Base-by-base conservation (phyloP, 23 tunicate genomes). In the Ciona savignyi region DNA sequence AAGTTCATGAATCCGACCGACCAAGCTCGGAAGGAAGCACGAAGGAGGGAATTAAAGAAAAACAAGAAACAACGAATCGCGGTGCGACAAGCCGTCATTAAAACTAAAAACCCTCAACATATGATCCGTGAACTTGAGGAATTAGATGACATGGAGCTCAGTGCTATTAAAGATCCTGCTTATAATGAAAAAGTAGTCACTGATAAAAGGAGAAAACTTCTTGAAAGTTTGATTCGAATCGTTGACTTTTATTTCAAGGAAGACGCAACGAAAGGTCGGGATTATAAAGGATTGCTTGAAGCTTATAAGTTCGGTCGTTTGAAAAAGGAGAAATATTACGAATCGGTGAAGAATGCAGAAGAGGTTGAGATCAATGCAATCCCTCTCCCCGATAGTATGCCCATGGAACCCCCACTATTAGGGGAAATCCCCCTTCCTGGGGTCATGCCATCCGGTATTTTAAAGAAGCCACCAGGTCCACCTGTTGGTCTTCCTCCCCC, bases 1-100 rank as follows among this genome's bases (percentile, higher is more conserved):
- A 94, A 94, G 82, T 94, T 81, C 66, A 94, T 94, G 99, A 94
- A 94, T 65, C 99, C 99, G 24, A 94, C 99, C 0, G 99, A 94
- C 61, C 99, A 94, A 72, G 99, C 99, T 22, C 66, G 99, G 1
- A 94, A 94, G 62, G 99, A 94, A 66, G 99, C 93, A 15, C 67
- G 99, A 32, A 72, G 87, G 15, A 62, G 85, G 0, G 95, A 94
- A 79, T 80, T 94, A 21, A 79, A 78, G 65, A 94, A 94, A 71
- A 87, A 94, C 79, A 94, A 94, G 62, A 83, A 87, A 61, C 99
- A 94, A 68, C 33, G 99, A 33, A 70, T 74, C 31, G 90, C 90
- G 4, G 99, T 94, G 22, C 78, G 99, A 27, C 89, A 87, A 71
- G 99, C 99, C 11, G 99, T 94, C 11, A 94, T 94, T 34, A 94